Base-by-base conservation (phyloP, 1,140 invertebrate species). In the Lysiphlebus fabarum region DNA sequence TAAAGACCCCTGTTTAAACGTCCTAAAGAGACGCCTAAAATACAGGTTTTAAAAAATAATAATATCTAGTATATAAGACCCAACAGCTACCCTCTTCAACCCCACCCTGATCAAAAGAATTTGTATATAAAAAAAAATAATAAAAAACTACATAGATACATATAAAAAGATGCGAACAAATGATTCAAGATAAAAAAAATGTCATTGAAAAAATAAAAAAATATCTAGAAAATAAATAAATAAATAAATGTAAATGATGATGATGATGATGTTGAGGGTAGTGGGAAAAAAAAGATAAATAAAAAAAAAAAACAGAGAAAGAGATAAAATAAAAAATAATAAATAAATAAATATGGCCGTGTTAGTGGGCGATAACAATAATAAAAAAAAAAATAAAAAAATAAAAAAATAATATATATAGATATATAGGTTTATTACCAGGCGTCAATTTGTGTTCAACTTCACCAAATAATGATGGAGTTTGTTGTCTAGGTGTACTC, bases 361-460 rank as follows among this genome's bases (percentile, higher is more conserved):
- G 14, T 65, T 62, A 63, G 69, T 72, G 17, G 3, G 17, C 3
- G 17, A 17, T 17, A 17, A 17, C 3, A 17, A 17, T 17, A 17
- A 17, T 17, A 17, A 17, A 1, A 17, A 17, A 17, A 1, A 17
- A 17, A 17, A 1, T 17, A 3, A 17, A 17, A 17, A 17, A 17
- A 17, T 1, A 17, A 17, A 17, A 3, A 3, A 70, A 71, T 70
- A 69, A n/a, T n/a, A n/a, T n/a, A n/a, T n/a, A n/a, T n/a, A n/a
- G n/a, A n/a, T n/a, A n/a, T n/a, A n/a, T n/a, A n/a, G n/a, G n/a
- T n/a, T n/a, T 80, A 71, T 81, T 83, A 95, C 92, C 92, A 84
- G 90, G 88, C 68, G 91, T 92, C 73, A 94, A 82, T 84, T 92
- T 94, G 67, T 85, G 84, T 68, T 84, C 76, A 66, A 87, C 83